phyloP scores from a whole-genome alignment of 2,113 vertebrate species.

The Nicator chloris region DNA sequence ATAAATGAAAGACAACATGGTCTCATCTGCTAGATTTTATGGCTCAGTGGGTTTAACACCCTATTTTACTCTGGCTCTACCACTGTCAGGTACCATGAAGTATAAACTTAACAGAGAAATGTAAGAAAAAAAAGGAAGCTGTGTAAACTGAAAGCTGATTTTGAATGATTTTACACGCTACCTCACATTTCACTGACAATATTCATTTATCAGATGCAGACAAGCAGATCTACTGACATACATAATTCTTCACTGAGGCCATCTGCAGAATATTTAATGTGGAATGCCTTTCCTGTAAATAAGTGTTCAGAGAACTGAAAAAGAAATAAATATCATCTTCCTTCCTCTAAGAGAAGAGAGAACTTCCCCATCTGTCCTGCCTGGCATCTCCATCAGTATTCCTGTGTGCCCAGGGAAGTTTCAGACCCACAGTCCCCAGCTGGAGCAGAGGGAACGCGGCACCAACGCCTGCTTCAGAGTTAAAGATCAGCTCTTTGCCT shows the following conservation, averaged over 20 bases:
- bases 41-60: neutral
- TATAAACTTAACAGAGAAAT: neutral
- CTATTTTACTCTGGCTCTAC: neutral
- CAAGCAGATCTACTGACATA: conserved; percentile 14
- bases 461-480: neutral
- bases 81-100: neutral
- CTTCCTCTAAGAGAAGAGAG: neutral
- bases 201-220: conserved; percentile 40
- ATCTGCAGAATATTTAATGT: neutral
- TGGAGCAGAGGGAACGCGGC: rapidly evolving
- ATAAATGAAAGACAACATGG: neutral
- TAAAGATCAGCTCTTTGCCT: conserved; percentile 1
- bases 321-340: neutral
- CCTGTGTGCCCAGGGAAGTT: neutral
- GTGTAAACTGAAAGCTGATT: conserved; percentile 14
- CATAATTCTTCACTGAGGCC: conserved; percentile 4
- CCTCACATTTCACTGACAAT: conserved; percentile 16
- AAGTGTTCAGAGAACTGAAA: neutral
- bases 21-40: neutral
- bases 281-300: neutral
- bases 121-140: neutral
- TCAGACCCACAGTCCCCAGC: neutral
- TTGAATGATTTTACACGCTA: neutral
- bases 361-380: neutral
- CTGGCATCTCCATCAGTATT: conserved; percentile 23